Percentiles rank a stretch among this genome's conserved stretches.
These are phyloP conservation scores for Branchinecta sandiegonensis DNA, from an alignment of 2,888 invertebrate species.

Conservation along the genomic window DNA sequence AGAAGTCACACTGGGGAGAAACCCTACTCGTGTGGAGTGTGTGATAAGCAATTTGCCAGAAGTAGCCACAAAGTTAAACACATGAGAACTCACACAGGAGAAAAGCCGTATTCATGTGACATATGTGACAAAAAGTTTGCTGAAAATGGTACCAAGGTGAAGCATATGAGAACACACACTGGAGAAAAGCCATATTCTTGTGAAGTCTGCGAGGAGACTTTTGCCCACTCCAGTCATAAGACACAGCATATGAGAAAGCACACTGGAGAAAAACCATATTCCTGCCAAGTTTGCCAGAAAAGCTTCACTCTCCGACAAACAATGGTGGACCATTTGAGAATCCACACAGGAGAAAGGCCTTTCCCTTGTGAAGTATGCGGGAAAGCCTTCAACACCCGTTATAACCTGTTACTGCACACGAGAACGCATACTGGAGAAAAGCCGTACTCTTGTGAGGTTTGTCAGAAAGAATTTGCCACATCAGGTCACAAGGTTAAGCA, in stretches of 20 bases:
- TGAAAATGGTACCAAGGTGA: not conserved
- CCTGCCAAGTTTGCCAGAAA: constrained; percentile 19
- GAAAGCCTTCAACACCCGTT: constrained; percentile 10
- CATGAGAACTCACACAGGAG: no score
- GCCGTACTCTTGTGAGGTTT: constrained; percentile 1
- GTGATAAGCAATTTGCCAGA: no score
- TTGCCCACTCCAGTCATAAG: not conserved
- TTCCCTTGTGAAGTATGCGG: constrained; percentile 16
- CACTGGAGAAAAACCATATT: constrained; percentile 20
- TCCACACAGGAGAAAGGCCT: constrained; percentile 19
- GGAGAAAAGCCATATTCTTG: not conserved
- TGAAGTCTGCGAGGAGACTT: constrained; percentile 15
- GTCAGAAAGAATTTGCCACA: not conserved
- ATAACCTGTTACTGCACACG: not conserved
- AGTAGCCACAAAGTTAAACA: no score
- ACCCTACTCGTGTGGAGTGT: no score
- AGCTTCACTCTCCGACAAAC: constrained; percentile 18
- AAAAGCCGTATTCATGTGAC: no score
- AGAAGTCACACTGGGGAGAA: no score
- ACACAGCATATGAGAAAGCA: constrained; percentile 17
- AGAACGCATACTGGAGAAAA: constrained; percentile 13
- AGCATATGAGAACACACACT: not conserved
- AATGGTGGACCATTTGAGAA: constrained; percentile 5
- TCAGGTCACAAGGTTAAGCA: not conserved
- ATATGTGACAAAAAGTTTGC: no score